Base-by-base conservation (phyloP, 2,113 vertebrate genomes). In the Circaetus gallicus region DNA sequence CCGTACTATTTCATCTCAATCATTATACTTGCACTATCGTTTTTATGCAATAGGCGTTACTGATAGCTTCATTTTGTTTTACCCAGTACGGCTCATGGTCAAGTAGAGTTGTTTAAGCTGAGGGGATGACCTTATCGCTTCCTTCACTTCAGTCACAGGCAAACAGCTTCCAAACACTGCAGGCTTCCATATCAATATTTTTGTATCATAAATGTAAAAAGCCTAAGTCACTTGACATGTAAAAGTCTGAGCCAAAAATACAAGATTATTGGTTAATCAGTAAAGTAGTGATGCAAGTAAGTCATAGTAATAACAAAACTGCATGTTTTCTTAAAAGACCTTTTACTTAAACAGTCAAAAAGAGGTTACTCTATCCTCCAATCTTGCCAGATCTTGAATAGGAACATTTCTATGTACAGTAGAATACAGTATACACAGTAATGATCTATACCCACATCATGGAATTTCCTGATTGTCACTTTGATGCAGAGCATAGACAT, bases 21-120 rank as follows among this genome's bases (percentile, higher is more conserved):
- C 1, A 0, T 52, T 70, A 2, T 26, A 4, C 19, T 59, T 49
- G 5, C 16, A 7, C 18, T n/a, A 10, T n/a, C 12, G 0, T 20
- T 82, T 80, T 88, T 61, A 20, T 47, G 56, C n/a, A 67, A 9
- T 10, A 50, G 15, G 5, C 28, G 1, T 50, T 66, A 47, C 1
- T 47, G 38, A 63, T 53, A 32, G 5, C 47, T 81, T 80, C 11
- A 29, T 36, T 47, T 94, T 84, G 14, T 21, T 84, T 63, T 38
- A 55, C 8, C 26, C 47, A 40, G 28, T 19, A 24, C 31, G 25
- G 16, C 29, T 82, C 3, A 3, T 47, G 52, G 6, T 62, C 83
- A 47, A 19, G 4, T 38, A 52, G 16, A 40, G 16, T 56, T 92
- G 2, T 74, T 59, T 49, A 50, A 12, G 47, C 19, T 56, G 29